Percentiles rank a stretch among this genome's conserved stretches.
Conservation (phyloP, 2,113 vertebrate species). For the Tauraco erythrolophus region DNA sequence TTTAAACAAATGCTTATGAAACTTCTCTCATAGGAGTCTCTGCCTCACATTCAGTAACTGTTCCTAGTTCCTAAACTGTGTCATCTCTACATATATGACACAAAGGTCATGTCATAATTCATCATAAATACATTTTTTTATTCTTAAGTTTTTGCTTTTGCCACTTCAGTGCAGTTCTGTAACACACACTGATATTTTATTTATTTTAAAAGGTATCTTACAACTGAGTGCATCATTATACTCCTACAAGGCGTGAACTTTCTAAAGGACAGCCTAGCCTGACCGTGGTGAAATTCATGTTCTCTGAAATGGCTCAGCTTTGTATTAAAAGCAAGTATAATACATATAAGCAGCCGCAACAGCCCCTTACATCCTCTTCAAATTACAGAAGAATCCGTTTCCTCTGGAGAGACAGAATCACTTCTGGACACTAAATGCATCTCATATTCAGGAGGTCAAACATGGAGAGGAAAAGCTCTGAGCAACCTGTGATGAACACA, state of each 20-base stretch:
- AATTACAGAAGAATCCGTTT: not conserved
- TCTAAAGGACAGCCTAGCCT: not conserved
- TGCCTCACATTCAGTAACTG: not conserved
- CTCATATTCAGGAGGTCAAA: rapidly evolving
- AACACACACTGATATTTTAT: not conserved
- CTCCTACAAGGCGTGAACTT: not conserved
- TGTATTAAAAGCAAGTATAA: not conserved
- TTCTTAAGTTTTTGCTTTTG: not conserved
- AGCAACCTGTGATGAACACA: not conserved
- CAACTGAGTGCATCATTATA: not conserved
- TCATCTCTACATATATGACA: not conserved
- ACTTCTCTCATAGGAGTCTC: not conserved
- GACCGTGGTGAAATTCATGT: not conserved
- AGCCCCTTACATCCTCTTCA: not conserved
- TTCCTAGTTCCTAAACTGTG: not conserved
- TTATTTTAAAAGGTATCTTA: not conserved
- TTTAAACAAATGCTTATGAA: not conserved
- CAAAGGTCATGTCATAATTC: not conserved
- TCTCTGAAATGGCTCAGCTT: not conserved
- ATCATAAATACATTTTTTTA: not conserved
- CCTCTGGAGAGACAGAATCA: not conserved
- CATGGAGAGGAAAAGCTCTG: not conserved
- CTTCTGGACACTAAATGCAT: not conserved
- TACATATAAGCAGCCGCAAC: not conserved
- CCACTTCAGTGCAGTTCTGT: not conserved